Conservation (phyloP, 2,888 invertebrate species). For the Melanostoma mellinum region DNA sequence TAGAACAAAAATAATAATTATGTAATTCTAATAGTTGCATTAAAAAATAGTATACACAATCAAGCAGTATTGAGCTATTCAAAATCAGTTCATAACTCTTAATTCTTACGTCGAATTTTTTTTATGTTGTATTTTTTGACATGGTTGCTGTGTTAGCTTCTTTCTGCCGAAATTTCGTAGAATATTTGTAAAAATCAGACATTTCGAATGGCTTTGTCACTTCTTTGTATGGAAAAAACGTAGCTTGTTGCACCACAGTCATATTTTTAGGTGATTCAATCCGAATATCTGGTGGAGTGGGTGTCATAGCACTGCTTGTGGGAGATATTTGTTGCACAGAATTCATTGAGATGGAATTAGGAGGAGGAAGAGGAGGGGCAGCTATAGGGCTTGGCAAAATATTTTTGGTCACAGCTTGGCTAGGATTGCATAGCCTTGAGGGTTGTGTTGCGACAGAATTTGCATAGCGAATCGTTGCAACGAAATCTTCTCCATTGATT, state of each 20-base stretch:
- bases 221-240: constrained; percentile 95
- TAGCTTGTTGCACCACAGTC: constrained; percentile 93
- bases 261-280: constrained; percentile 91
- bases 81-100: constrained; percentile 21
- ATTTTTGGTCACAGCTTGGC: constrained; percentile 34
- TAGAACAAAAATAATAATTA: too few species aligned
- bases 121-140: constrained; percentile 44
- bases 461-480: constrained; percentile 38
- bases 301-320: constrained; percentile 55
- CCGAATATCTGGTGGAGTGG: constrained; percentile 82
- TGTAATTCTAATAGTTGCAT: too few species aligned
- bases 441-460: constrained; percentile 35
- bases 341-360: constrained; percentile 19
- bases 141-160: constrained; percentile 74
- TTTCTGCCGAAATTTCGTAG: constrained; percentile 93
- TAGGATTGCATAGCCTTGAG: constrained; percentile 42
- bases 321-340: constrained; percentile 54
- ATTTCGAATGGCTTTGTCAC: constrained; percentile 98
- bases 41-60: too few species aligned
- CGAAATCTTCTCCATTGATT: constrained; percentile 40
- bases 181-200: constrained; percentile 99
- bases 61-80: too few species aligned
- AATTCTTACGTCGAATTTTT: not conserved
- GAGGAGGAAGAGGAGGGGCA: not conserved
- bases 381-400: constrained; percentile 4